Base-by-base conservation (phyloP, 1,140 invertebrate genomes). In the Homarus americanus region DNA sequence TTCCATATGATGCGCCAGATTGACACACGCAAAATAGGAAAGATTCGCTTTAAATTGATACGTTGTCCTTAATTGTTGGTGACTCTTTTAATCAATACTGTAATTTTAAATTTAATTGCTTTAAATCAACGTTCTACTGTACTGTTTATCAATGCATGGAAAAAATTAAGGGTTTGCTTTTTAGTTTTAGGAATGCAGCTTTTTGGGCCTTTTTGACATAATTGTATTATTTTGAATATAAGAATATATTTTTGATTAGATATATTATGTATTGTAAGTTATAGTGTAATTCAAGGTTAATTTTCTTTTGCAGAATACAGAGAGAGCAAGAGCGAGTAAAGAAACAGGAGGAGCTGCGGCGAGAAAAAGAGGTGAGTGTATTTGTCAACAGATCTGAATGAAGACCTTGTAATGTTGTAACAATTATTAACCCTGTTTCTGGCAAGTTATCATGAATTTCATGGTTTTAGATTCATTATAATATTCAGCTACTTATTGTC, bases 291-390 rank as follows among this genome's bases (percentile, higher is more conserved):
- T 9, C 15, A n/a, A 24, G 2, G 20, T 12, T n/a, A 41, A 40
- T n/a, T 10, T 12, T 66, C 80, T 82, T 38, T 40, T 28, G 3
- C 94, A 96, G 96, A 94, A 94, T 97, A 85, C 94, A 96, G 82
- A 96, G 96, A 93, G 96, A 97, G 92, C 95, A 97, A 90, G 97
- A 98, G 94, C 96, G 96, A 93, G 95, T 96, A 49, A 97, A 98
- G 93, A 95, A 96, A 89, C 95, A 97, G 93, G 97, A 97, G 93
- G 96, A 96, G 93, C 96, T 96, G 79, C 95, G 96, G 69, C 95
- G 96, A 83, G 97, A 97, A 93, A 95, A 96, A 90, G 97, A 97
- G 93, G 95, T 96, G 72, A 28, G 44, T 69, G 12, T 12, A 58
- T 58, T 58, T 49, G 44, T 49, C 0, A n/a, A 49, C 15, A 5